Conservation (phyloP, 2,797 vertebrate species). For the Sarcoramphus papa region DNA sequence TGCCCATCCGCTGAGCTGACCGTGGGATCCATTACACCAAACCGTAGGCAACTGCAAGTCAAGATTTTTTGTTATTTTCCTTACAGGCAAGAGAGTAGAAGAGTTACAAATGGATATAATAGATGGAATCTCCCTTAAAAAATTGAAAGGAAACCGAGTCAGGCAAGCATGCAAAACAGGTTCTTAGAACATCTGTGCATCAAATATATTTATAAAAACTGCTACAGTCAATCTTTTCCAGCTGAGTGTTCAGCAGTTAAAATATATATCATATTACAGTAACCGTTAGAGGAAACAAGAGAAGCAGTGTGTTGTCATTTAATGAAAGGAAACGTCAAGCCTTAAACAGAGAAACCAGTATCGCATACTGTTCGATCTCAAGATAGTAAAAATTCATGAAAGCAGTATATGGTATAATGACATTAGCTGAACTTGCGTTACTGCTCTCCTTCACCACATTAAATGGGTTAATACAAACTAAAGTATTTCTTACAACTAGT, state of each 20-base stretch:
- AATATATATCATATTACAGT: not conserved
- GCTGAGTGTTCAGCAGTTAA: not conserved
- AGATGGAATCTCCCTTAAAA: not conserved
- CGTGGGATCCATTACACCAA: not conserved
- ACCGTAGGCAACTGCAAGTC: not conserved
- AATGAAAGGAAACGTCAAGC: not conserved
- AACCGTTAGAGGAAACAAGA: not conserved
- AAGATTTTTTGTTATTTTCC: not conserved
- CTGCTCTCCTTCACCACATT: not conserved
- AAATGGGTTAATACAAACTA: not conserved
- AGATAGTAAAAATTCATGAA: not conserved
- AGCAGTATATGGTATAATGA: accelerated
- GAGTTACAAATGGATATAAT: not conserved
- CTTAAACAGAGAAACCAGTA: not conserved
- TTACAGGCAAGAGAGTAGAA: not conserved
- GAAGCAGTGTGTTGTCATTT: not conserved
- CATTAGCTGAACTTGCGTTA: not conserved
- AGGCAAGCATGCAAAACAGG: not conserved
- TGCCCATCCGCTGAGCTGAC: not conserved
- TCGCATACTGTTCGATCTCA: not conserved
- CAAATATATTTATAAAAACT: not conserved
- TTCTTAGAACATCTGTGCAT: conserved; percentile 35
- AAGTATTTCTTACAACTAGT: not conserved
- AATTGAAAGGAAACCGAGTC: not conserved
- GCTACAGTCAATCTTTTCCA: conserved; percentile 37